Percentiles rank a stretch among this genome's conserved stretches.
phyloP scores from a whole-genome alignment of 1,140 invertebrate species.

The Drosophila arizonae region DNA sequence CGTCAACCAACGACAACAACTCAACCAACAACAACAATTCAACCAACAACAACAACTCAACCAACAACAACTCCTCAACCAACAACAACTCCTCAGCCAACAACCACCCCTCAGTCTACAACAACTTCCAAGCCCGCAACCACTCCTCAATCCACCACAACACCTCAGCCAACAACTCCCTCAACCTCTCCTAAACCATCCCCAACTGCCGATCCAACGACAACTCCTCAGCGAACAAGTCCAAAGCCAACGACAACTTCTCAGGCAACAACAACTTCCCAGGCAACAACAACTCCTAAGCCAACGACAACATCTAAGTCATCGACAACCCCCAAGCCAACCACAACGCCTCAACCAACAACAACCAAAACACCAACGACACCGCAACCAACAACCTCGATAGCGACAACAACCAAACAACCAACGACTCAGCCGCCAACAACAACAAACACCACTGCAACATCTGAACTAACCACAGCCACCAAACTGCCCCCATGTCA shows the following conservation, averaged over 20 bases:
- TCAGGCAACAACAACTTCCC: constrained; percentile 6
- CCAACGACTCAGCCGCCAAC: constrained; percentile 1
- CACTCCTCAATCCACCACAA: not conserved
- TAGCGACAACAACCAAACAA: not conserved
- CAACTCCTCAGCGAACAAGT: too few relatives aligned
- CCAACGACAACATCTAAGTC: not conserved
- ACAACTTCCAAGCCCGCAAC: not conserved
- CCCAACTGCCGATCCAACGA: not conserved
- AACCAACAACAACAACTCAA: not conserved
- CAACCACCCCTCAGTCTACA: not conserved
- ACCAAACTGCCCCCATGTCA: constrained; percentile 25
- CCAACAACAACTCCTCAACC: not conserved
- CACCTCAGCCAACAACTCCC: not conserved
- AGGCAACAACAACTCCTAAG: not conserved
- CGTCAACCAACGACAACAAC: not conserved
- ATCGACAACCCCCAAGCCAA: constrained; percentile 12
- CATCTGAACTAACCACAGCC: not conserved
- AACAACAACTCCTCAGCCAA: not conserved
- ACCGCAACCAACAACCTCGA: constrained; percentile 72
- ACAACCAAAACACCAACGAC: constrained; percentile 61
- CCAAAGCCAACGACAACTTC: constrained; percentile 13
- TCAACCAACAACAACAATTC: not conserved
- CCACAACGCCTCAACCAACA: not conserved
- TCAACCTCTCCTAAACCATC: too few relatives aligned
- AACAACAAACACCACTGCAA: not conserved